phyloP scores from a whole-genome alignment of 92 coral and sea anemone species.

The Parazoanthus swiftii region DNA sequence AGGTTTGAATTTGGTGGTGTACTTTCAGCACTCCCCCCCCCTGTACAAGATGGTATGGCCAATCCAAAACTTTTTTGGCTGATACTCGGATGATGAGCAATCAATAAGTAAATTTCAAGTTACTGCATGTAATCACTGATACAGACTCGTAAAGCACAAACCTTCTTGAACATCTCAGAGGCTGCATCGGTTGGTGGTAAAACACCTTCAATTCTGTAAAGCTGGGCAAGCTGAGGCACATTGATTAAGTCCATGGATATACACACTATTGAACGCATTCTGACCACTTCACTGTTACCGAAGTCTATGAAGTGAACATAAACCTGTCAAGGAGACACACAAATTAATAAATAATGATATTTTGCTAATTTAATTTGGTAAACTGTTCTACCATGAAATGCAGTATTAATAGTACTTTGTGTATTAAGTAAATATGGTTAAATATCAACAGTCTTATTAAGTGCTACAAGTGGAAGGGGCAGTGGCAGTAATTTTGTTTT shows the following conservation, averaged over 20 bases:
- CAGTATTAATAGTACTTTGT: too few species aligned
- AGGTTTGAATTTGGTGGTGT: too few species aligned
- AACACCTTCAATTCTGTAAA: conserved; percentile 64
- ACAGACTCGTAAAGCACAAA: neutral
- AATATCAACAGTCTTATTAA: too few species aligned
- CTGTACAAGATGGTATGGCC: too few species aligned
- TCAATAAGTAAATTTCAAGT: too few species aligned
- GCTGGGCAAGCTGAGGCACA: conserved; percentile 67
- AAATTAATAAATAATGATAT: too few species aligned
- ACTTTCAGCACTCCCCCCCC: too few species aligned
- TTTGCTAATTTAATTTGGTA: neutral
- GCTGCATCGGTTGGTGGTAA: conserved; percentile 47
- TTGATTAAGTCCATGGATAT: conserved; percentile 67
- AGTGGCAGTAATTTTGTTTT: too few species aligned
- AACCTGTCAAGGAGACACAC: conserved; percentile 44
- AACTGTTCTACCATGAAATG: neutral
- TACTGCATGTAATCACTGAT: neutral
- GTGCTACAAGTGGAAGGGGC: too few species aligned
- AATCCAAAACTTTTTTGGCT: too few species aligned
- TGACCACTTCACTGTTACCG: conserved; percentile 84
- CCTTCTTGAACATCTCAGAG: conserved; percentile 50
- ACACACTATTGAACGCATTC: conserved; percentile 62
- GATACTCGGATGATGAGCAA: too few species aligned
- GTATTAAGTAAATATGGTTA: too few species aligned
- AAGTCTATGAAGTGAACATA: conserved; percentile 81